These are phyloP conservation scores for Montipora capitata DNA, from an alignment of 92 coral and sea anemone genomes.

Conservation along the genomic window DNA sequence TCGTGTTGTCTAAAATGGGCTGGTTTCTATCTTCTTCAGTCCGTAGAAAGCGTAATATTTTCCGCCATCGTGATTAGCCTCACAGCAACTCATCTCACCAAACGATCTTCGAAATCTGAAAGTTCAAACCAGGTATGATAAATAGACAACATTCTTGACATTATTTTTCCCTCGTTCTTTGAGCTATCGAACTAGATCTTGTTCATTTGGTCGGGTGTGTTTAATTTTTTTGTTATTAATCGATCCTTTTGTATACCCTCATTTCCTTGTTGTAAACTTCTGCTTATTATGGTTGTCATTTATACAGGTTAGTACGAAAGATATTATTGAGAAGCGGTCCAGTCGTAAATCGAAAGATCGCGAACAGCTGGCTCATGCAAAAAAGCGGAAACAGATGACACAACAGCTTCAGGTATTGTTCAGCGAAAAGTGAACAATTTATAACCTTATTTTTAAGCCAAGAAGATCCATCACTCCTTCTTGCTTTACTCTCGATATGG, in stretches of 20 bases:
- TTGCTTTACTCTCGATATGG: background rate
- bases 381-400: conserved; percentile 40
- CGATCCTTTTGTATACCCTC: background rate
- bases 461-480: background rate
- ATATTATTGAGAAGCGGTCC: conserved; percentile 64
- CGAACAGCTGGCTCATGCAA: conserved; percentile 11
- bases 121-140: conserved; percentile 87
- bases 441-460: background rate
- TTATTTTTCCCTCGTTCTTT: background rate
- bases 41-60: conserved; percentile 99
- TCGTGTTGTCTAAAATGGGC: conserved; percentile 25
- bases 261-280: background rate
- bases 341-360: conserved; percentile 78
- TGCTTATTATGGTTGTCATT: background rate
- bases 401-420: conserved; percentile 48
- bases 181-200: background rate
- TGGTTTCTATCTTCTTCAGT: conserved; percentile 68
- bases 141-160: background rate
- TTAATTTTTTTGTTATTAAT: background rate
- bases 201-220: background rate
- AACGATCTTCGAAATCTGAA: conserved; percentile 95
- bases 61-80: conserved; percentile 98
- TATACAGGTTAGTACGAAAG: conserved; percentile 61
- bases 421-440: background rate
- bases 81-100: conserved; percentile 98